A percentile compares a stretch with the other conserved stretches of the same genome.
Evolutionary conservation across 2,113 vertebrate species (phyloP).

Genomic region (Corapipo altera): DNA sequence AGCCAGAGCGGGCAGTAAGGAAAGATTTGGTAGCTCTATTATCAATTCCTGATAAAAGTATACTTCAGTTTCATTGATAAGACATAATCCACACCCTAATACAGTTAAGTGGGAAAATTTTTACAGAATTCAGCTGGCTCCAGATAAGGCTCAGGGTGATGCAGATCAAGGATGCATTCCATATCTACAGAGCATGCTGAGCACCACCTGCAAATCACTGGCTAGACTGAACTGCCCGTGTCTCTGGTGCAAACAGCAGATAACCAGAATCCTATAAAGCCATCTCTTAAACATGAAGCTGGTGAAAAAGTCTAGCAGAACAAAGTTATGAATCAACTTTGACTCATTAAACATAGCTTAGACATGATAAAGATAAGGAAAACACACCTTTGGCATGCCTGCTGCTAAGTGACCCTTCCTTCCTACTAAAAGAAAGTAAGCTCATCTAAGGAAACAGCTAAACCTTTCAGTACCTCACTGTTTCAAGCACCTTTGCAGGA

Average conservation of each 20-base stretch:
- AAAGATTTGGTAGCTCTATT: neutral
- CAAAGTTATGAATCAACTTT: neutral
- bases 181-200: neutral
- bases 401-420: neutral
- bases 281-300: neutral
- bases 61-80: neutral
- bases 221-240: neutral
- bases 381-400: neutral
- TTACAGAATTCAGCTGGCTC: neutral
- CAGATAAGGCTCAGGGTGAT: neutral
- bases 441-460: neutral
- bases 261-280: neutral
- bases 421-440: neutral
- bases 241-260: neutral
- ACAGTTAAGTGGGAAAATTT: neutral
- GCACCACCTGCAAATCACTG: neutral
- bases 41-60: neutral
- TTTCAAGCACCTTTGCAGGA: neutral
- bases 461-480: neutral
- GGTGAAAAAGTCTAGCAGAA: neutral
- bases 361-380: neutral
- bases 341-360: neutral
- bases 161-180: neutral
- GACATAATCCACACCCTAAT: neutral
- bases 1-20: neutral